A percentile compares a stretch with the other conserved stretches of the same genome.
Conservation (phyloP, 2,888 invertebrate species). For the Catocala sponsa region DNA sequence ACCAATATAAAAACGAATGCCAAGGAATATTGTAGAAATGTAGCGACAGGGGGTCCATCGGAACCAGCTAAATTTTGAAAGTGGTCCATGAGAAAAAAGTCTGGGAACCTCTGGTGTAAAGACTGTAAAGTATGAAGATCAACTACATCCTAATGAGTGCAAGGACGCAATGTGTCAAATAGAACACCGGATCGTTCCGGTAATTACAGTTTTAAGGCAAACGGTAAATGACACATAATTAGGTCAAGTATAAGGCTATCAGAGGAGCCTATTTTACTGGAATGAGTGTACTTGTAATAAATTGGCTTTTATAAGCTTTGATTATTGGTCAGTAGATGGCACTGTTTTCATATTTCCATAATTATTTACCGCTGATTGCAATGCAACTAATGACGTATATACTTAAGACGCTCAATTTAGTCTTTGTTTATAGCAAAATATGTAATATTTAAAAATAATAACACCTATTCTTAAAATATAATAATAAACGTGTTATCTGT, state of each 20-base stretch:
- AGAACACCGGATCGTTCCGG: conserved; percentile 23
- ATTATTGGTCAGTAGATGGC: conserved; percentile 21
- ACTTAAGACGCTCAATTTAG: too few relatives aligned
- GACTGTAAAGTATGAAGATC: conserved; percentile 68
- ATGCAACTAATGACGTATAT: too few relatives aligned
- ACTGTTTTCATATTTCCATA: conserved; percentile 1
- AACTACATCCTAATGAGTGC: conserved; percentile 77
- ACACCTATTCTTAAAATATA: neutral
- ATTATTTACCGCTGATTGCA: neutral
- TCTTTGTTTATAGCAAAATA: neutral
- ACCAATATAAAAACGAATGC: too few relatives aligned
- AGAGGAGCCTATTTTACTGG: conserved; percentile 11
- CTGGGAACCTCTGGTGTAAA: too few relatives aligned
- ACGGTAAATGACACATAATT: conserved; percentile 13
- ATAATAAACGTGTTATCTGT: neutral
- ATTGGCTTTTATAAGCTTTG: conserved; percentile 1
- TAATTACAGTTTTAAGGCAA: conserved; percentile 20
- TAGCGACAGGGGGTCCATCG: too few relatives aligned
- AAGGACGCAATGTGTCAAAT: conserved; percentile 63
- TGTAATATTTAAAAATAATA: too few relatives aligned
- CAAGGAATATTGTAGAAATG: too few relatives aligned
- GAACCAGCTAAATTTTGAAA: too few relatives aligned
- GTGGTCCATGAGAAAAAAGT: too few relatives aligned
- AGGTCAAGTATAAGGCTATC: conserved; percentile 11
- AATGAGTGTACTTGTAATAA: neutral